These are phyloP conservation scores for Champsocephalus gunnari DNA, from an alignment of 2,797 vertebrate genomes.

Conservation along the genomic window DNA sequence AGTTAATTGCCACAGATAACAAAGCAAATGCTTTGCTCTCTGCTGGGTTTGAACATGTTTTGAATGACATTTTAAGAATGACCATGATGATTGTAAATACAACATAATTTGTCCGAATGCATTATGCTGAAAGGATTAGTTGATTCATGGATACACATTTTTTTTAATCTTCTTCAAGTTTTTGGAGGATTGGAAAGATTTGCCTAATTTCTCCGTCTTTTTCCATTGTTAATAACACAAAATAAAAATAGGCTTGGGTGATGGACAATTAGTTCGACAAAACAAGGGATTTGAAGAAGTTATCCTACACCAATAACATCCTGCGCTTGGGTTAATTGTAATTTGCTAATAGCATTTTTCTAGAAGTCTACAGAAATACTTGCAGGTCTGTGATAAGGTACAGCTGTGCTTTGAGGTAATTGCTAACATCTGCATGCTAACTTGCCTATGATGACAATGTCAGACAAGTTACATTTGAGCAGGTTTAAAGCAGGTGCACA, in stretches of 20 bases:
- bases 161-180: too few species aligned
- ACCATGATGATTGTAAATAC: constrained; percentile 38
- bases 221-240: background rate
- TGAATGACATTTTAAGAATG: constrained; percentile 46
- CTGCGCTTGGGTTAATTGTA: background rate
- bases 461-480: background rate
- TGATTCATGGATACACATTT: constrained; percentile 7
- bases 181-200: too few species aligned
- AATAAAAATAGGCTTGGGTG: background rate
- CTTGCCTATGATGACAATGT: background rate
- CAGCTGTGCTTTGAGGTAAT: background rate
- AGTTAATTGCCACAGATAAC: constrained; percentile 70
- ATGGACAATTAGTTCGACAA: constrained; percentile 5
- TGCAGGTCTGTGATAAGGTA: background rate
- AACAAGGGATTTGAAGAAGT: background rate
- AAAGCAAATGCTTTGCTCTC: constrained; percentile 52
- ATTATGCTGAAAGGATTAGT: constrained; percentile 26
- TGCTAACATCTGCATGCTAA: constrained; percentile 6
- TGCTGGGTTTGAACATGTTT: constrained; percentile 38
- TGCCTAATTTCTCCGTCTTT: too few species aligned
- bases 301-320: background rate
- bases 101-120: constrained; percentile 10
- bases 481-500: background rate
- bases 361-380: background rate
- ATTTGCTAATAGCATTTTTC: background rate